phyloP scores from a whole-genome alignment of 2,888 invertebrate genomes.

The Tetragnatha montana region DNA sequence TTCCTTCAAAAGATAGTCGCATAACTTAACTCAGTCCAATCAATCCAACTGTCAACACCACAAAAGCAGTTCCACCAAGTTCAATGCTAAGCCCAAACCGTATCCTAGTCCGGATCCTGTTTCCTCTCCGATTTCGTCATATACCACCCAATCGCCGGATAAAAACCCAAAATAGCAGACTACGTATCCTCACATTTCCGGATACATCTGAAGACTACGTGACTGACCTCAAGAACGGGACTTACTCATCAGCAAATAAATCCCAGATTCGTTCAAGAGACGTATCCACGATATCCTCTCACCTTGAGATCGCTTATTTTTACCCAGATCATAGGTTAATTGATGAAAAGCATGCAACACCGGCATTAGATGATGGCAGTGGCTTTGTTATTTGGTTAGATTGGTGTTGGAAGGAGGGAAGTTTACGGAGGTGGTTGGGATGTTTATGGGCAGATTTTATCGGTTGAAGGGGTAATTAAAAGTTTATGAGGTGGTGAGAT shows the following conservation, averaged over 20 bases:
- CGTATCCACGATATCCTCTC: background rate
- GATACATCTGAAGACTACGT: slow-evolving; percentile 41
- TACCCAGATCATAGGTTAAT: background rate
- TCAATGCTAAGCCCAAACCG: background rate
- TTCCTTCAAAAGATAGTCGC: background rate
- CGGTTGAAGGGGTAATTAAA: background rate
- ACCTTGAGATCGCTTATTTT: background rate
- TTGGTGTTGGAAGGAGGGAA: background rate
- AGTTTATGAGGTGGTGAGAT: too few species aligned
- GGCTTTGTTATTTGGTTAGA: background rate
- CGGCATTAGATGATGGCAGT: background rate
- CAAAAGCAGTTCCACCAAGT: background rate
- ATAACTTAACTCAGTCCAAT: background rate
- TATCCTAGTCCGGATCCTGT: background rate
- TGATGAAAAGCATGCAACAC: background rate
- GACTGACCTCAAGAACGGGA: slow-evolving; percentile 40
- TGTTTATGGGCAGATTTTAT: background rate
- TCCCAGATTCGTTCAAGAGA: background rate
- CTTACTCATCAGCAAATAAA: background rate
- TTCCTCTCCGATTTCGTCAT: background rate
- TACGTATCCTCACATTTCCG: slow-evolving; percentile 45
- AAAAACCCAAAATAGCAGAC: slow-evolving; percentile 37
- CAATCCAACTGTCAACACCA: background rate
- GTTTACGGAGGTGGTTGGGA: background rate
- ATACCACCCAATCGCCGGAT: slow-evolving; percentile 13